Evolutionary conservation across 1,140 invertebrate species (phyloP).

Genomic region (Periplaneta americana): DNA sequence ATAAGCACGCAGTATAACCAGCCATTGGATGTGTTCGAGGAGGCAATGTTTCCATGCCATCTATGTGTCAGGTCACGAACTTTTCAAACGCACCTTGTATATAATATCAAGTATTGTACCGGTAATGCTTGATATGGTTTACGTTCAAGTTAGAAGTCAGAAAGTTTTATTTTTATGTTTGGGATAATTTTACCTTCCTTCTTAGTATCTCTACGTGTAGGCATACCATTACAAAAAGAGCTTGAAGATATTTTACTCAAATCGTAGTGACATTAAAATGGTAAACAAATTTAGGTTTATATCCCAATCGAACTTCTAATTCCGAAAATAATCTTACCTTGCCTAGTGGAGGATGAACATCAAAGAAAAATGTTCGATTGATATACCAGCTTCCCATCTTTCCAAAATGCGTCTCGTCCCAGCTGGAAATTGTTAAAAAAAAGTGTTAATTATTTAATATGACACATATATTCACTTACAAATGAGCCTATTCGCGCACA

Average conservation of each 20-base stretch:
- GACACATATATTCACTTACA: background rate
- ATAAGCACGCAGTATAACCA: no score
- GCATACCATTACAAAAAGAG: no score
- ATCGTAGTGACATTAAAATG: background rate
- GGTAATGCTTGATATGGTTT: no score
- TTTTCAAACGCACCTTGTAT: no score
- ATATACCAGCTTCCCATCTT: slow-evolving; percentile 99
- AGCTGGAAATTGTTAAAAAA: slow-evolving; percentile 53
- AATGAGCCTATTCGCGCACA: background rate
- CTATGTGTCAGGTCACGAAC: no score
- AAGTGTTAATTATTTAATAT: background rate
- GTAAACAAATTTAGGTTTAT: background rate
- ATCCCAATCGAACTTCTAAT: background rate
- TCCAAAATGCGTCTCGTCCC: slow-evolving; percentile 97
- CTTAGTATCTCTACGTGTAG: no score
- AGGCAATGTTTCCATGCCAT: no score
- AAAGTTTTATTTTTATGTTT: no score
- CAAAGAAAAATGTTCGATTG: slow-evolving; percentile 96
- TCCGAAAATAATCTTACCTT: slow-evolving; percentile 58
- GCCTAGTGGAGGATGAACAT: slow-evolving; percentile 95
- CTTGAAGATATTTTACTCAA: background rate
- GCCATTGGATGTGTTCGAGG: no score
- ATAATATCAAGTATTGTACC: no score
- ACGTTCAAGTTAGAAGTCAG: no score
- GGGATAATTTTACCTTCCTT: no score